Evolutionary conservation across 2,888 invertebrate genomes (phyloP).

Genomic region (Eupelmus urozonus): DNA sequence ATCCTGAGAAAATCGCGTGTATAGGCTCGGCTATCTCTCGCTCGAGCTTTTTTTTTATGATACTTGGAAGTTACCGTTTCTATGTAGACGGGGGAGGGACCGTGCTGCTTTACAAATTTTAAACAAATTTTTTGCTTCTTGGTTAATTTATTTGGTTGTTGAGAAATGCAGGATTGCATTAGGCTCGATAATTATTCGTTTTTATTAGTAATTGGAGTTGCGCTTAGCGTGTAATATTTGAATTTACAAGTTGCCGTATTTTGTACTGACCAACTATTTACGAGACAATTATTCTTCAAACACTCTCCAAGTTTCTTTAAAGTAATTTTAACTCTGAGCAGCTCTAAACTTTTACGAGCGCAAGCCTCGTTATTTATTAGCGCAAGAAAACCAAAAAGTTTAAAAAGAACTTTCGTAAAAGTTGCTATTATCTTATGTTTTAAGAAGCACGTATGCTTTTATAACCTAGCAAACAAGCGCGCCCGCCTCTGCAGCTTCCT

Average conservation of each 20-base stretch:
- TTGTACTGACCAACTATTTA: slow-evolving; percentile 46
- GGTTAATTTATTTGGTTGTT: too few relatives aligned
- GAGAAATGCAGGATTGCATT: too few relatives aligned
- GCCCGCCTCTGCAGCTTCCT: too few relatives aligned
- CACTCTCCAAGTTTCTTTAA: slow-evolving; percentile 46
- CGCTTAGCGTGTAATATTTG: slow-evolving; percentile 18
- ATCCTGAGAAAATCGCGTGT: slow-evolving; percentile 19
- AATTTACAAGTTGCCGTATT: slow-evolving; percentile 31
- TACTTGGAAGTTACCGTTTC: slow-evolving; percentile 2
- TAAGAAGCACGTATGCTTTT: slow-evolving; percentile 42
- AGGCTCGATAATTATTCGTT: too few relatives aligned
- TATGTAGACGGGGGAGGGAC: not conserved
- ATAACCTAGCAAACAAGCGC: slow-evolving; percentile 42
- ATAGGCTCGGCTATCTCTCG: not conserved
- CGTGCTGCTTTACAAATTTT: slow-evolving; percentile 20
- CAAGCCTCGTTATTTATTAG: slow-evolving; percentile 50
- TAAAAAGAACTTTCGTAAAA: slow-evolving; percentile 28
- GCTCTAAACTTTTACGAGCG: slow-evolving; percentile 54
- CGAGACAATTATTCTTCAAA: slow-evolving; percentile 53
- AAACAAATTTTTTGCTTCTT: too few relatives aligned
- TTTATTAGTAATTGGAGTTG: too few relatives aligned
- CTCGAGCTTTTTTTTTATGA: not conserved
- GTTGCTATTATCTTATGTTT: slow-evolving; percentile 19
- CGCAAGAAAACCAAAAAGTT: slow-evolving; percentile 21
- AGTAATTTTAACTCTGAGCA: slow-evolving; percentile 52